Conservation (phyloP, 2,888 invertebrate species). For the Ashinkailepas kermadecensis region DNA sequence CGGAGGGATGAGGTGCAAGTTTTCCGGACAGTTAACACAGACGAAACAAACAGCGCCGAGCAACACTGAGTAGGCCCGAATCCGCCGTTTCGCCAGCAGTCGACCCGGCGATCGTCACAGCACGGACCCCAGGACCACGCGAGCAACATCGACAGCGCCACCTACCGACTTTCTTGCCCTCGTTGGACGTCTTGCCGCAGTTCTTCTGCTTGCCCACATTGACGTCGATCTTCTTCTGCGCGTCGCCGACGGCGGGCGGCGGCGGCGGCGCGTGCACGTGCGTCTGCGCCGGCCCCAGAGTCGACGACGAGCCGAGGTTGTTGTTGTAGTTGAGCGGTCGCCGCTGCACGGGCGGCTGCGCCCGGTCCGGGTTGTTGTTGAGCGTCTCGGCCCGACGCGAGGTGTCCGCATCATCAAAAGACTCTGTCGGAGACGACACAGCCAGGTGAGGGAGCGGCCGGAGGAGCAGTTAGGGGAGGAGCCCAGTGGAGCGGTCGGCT, state of each 20-base stretch:
- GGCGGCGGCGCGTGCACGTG: conserved; percentile 14
- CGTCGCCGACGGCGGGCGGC: conserved; percentile 1
- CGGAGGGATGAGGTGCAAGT: too few species aligned
- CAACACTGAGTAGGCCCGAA: not conserved
- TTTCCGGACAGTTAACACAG: too few species aligned
- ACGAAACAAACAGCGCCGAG: too few species aligned
- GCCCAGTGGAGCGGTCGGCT: too few species aligned
- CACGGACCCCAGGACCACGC: too few species aligned
- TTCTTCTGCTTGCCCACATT: conserved; percentile 21
- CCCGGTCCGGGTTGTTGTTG: conserved; percentile 23
- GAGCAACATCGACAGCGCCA: not conserved
- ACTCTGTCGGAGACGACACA: too few species aligned
- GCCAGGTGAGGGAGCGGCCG: too few species aligned
- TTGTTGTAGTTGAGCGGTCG: conserved; percentile 40
- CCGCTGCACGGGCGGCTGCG: conserved; percentile 6
- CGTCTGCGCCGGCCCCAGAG: conserved; percentile 13
- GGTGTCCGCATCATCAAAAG: not conserved
- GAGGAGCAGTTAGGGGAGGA: too few species aligned
- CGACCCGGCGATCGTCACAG: not conserved
- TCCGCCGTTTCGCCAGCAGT: not conserved
- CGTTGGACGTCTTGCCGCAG: conserved; percentile 16
- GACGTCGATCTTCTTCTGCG: conserved; percentile 12
- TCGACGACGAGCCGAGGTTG: conserved; percentile 35
- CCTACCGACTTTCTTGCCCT: conserved; percentile 16
- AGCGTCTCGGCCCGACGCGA: conserved; percentile 17